Evolutionary conservation across 92 coral and sea anemone species (phyloP), one percentile per base, ranked within the genome.

Genomic region (Palythoa grandis): DNA sequence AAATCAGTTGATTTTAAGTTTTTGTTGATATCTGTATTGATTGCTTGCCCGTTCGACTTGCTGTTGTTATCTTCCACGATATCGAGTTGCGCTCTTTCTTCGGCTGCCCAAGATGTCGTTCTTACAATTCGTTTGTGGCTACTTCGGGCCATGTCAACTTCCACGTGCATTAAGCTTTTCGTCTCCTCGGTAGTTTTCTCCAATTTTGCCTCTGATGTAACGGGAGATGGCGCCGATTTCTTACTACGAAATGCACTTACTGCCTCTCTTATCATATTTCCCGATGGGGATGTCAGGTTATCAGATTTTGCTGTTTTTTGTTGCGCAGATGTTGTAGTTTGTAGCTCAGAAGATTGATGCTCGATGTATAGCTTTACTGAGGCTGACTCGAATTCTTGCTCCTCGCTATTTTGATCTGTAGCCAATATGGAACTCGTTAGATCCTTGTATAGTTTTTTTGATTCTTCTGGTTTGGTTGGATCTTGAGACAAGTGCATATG

Each of bases 101-200:
- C 75, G 10, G 75, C 60, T 48, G 74, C 75, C 85, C 85, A 80
- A 11, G 85, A 80, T 10, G 85, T 16, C 48, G 43, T 65, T 80
- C 85, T 70, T 25, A 80, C 20, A 50, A 48, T 25, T 22, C 74
- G 38, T 48, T 48, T 48, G 22, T 38, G 7, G 48, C 20, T 16
- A 11, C 73, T 68, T 50, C 48, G 38, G 73, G 63, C 74, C 74
- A 22, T 65, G 17, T 80, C 63, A 11, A 80, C 61, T 22, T 67
- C 74, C 22, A 80, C 73, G 11, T 80, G 38, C 85, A 80, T 80
- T 39, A 66, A 19, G 75, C 75, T 80, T 80, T 80, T 80, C 22
- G 39, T 13, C n/a, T 80, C 60, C 23, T 23, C 63, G 13, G 43
- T 40, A 1, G 48, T n/a, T 67, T 66, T 25, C 65, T 47, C 47